Evolutionary conservation across 2,113 vertebrate species (phyloP).

Genomic region (Prietella phreatophila): DNA sequence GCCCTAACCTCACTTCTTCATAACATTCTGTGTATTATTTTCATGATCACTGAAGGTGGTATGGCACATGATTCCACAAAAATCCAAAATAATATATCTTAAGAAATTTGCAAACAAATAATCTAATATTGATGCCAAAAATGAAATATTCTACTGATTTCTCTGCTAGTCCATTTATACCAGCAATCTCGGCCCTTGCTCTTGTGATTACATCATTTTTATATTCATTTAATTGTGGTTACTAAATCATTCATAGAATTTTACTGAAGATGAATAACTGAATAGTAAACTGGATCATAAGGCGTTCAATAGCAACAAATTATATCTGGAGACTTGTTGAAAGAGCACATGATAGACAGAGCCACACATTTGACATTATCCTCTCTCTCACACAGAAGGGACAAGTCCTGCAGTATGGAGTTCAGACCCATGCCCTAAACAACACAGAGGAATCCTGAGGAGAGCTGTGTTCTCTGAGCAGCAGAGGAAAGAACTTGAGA

Average conservation of each 20-base stretch:
- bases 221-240: background rate
- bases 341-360: background rate
- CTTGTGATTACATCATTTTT: background rate
- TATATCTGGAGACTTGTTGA: background rate
- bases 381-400: slow-evolving; percentile 69
- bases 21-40: background rate
- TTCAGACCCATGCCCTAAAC: slow-evolving; percentile 78
- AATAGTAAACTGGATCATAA: background rate
- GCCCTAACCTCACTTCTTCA: background rate
- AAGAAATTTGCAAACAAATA: background rate
- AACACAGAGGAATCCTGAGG: slow-evolving; percentile 87
- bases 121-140: background rate
- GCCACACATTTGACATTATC: background rate
- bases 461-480: slow-evolving; percentile 96
- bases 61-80: background rate
- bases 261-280: background rate
- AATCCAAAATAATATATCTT: background rate
- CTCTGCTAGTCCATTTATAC: background rate
- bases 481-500: slow-evolving; percentile 93
- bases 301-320: background rate
- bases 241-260: background rate
- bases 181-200: background rate
- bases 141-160: background rate
- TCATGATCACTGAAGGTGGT: background rate
- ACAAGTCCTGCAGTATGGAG: slow-evolving; percentile 79